A percentile compares a stretch with the other conserved stretches of the same genome.
These are phyloP conservation scores for Corythaixoides concolor DNA, from an alignment of 2,113 vertebrate species.

Conservation along the genomic window DNA sequence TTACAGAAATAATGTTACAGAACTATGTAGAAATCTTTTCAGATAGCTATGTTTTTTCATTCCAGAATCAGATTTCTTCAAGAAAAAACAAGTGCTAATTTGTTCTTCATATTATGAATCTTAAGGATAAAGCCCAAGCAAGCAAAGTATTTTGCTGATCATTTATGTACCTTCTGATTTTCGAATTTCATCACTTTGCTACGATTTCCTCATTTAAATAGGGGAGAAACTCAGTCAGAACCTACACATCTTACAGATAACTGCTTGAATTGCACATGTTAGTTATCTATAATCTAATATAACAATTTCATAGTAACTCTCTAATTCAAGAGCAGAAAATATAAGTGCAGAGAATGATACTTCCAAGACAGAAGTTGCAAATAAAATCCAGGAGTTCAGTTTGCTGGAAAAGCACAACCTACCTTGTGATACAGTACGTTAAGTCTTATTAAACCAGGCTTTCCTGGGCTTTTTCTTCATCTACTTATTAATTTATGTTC, in stretches of 20 bases:
- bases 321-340: background rate
- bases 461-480: background rate
- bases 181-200: background rate
- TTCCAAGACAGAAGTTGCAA: background rate
- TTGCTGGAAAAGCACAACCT: background rate
- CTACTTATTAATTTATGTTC: background rate
- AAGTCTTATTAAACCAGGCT: background rate
- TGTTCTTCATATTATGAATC: background rate
- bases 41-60: background rate
- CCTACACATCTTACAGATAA: background rate
- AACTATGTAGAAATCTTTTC: background rate
- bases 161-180: background rate
- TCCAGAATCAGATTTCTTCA: background rate
- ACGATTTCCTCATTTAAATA: background rate
- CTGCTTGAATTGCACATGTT: background rate
- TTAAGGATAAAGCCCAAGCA: background rate
- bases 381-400: background rate
- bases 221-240: background rate
- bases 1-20: background rate
- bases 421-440: background rate
- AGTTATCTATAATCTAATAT: background rate
- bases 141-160: background rate
- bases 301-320: background rate
- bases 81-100: background rate
- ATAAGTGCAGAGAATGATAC: background rate